phyloP scores from a whole-genome alignment of 2,888 invertebrate species.

The Baronia brevicornis region DNA sequence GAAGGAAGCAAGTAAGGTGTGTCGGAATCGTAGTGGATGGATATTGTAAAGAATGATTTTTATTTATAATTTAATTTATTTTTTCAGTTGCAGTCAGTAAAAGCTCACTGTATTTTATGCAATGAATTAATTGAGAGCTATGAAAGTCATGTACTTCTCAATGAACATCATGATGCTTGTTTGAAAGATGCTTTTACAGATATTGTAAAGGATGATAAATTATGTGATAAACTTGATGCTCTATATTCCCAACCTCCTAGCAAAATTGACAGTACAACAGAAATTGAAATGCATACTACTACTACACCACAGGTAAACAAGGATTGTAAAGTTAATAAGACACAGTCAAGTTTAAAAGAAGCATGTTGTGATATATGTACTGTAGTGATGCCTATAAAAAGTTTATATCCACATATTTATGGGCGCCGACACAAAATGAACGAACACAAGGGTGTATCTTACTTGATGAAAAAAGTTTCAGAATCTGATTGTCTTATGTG shows the following conservation, averaged over 20 bases:
- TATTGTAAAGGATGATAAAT: neutral
- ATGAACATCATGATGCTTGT: neutral
- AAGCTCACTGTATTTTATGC: slow-evolving; percentile 7
- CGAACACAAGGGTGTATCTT: neutral
- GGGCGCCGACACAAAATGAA: neutral
- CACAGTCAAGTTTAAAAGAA: neutral
- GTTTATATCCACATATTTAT: neutral
- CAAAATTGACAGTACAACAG: too few relatives aligned
- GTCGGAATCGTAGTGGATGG: too few relatives aligned
- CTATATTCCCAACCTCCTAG: too few relatives aligned
- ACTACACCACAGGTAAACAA: too few relatives aligned
- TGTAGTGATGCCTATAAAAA: neutral
- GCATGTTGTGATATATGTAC: slow-evolving; percentile 3
- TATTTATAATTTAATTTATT: neutral
- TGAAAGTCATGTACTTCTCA: neutral
- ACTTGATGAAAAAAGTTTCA: neutral
- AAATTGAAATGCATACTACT: too few relatives aligned
- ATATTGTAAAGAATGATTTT: neutral
- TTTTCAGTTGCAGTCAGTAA: slow-evolving; percentile 2
- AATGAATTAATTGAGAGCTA: slow-evolving; percentile 2
- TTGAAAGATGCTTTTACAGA: neutral
- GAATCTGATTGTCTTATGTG: neutral
- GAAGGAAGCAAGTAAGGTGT: slow-evolving; percentile 8
- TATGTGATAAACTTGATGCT: too few relatives aligned
- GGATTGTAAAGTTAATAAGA: too few relatives aligned